Evolutionary conservation across 2,113 vertebrate genomes (phyloP).

Genomic region (Puntigrus tetrazona): DNA sequence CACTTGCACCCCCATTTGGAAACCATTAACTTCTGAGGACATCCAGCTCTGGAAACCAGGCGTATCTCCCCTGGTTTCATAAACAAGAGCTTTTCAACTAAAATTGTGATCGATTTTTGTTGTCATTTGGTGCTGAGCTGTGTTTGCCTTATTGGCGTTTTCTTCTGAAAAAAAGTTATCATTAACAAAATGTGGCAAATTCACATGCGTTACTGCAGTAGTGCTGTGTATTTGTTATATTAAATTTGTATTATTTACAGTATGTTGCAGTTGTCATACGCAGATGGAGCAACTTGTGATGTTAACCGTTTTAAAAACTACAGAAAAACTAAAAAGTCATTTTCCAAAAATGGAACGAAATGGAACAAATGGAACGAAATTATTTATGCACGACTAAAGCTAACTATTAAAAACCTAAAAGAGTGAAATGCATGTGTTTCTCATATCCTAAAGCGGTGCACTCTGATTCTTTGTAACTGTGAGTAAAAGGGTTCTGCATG

Average conservation of each 20-base stretch:
- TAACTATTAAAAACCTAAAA: not conserved
- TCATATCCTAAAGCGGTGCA: not conserved
- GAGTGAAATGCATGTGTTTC: not conserved
- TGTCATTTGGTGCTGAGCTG: not conserved
- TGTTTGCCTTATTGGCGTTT: not conserved
- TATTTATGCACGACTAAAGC: not conserved
- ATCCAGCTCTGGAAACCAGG: not conserved
- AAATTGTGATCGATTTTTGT: not conserved
- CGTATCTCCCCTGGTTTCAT: not conserved
- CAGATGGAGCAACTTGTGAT: not conserved
- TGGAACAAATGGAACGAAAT: not conserved
- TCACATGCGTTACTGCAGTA: not conserved
- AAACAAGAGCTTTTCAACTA: not conserved
- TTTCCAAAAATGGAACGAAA: not conserved
- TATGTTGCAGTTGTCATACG: not conserved
- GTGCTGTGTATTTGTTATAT: not conserved
- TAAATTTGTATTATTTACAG: not conserved
- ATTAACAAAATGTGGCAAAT: not conserved
- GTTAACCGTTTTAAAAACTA: not conserved
- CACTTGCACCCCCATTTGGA: constrained; percentile 39
- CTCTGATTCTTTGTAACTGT: not conserved
- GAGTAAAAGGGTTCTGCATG: constrained; percentile 57
- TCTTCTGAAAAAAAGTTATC: not conserved
- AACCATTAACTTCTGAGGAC: constrained; percentile 32
- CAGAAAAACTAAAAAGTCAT: not conserved